A percentile compares a stretch with the other conserved stretches of the same genome.
These are phyloP conservation scores for Macroramphosus scolopax DNA, from an alignment of 2,797 vertebrate species.

Conservation along the genomic window DNA sequence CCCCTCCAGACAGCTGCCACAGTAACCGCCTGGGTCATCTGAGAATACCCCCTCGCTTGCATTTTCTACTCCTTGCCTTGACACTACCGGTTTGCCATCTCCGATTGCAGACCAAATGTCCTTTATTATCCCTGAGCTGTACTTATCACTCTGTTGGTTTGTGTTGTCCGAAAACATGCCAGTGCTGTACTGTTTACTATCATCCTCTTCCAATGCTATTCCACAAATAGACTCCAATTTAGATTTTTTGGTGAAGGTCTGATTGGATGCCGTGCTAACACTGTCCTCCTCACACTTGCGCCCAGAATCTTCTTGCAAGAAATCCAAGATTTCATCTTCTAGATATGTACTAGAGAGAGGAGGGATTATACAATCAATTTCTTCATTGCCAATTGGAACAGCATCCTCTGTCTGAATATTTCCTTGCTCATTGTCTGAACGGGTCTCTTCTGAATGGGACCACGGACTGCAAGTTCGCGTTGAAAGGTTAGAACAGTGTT, in stretches of 20 bases:
- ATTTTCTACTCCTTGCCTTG: conserved; percentile 79
- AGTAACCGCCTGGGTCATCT: conserved; percentile 81
- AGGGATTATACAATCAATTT: conserved; percentile 88
- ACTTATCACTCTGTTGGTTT: conserved; percentile 86
- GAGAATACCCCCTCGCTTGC: conserved; percentile 83
- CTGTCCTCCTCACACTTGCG: conserved; percentile 80
- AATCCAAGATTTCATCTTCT: conserved; percentile 94
- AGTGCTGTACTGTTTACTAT: conserved; percentile 85
- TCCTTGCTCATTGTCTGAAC: conserved; percentile 94
- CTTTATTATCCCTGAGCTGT: conserved; percentile 98
- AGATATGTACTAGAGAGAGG: conserved; percentile 89
- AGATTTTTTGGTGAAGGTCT: conserved; percentile 91
- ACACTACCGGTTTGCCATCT: conserved; percentile 76
- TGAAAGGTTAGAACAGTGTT: conserved; percentile 99
- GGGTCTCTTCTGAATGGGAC: conserved; percentile 99
- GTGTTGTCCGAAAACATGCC: conserved; percentile 82
- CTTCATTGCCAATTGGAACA: conserved; percentile 85
- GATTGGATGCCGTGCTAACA: conserved; percentile 81
- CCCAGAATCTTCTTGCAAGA: conserved; percentile 87
- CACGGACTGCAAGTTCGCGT: conserved; percentile 99
- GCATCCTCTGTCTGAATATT: conserved; percentile 87
- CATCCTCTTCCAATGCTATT: conserved; percentile 91
- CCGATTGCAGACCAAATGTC: conserved; percentile 96
- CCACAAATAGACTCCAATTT: conserved; percentile 99
- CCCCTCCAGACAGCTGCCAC: conserved; percentile 86